A percentile compares a stretch with the other conserved stretches of the same genome.
Conservation (phyloP, 2,113 vertebrate species). For the Nothobranchius furzeri region DNA sequence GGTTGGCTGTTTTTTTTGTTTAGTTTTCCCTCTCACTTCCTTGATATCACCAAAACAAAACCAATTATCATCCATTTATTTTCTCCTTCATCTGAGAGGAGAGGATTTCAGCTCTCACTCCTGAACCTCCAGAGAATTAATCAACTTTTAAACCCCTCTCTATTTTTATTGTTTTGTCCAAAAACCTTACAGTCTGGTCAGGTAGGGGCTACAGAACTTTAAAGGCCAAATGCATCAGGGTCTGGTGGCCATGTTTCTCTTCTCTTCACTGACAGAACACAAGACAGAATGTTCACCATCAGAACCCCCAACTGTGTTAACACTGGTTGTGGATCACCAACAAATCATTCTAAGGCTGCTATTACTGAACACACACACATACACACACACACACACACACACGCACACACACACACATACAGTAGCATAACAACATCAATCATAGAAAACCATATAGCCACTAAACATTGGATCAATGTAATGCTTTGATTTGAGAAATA, state of each 20-base stretch:
- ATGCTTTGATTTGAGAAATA: neutral
- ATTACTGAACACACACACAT: neutral
- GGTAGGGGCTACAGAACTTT: neutral
- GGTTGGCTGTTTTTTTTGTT: neutral
- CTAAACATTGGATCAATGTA: neutral
- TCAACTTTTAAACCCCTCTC: neutral
- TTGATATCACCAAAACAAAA: neutral
- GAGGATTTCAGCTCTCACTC: neutral
- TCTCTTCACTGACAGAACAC: neutral
- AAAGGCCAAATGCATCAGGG: neutral
- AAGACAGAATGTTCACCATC: too few relatives aligned
- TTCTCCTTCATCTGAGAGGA: neutral
- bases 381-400: neutral
- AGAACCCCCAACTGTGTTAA: neutral
- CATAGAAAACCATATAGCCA: neutral
- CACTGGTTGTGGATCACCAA: neutral
- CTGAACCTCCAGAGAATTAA: neutral
- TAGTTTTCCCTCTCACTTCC: too few relatives aligned
- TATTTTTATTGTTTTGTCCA: neutral
- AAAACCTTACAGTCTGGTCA: neutral
- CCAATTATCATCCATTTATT: neutral
- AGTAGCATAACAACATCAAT: neutral
- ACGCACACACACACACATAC: neutral
- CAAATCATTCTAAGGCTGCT: neutral
- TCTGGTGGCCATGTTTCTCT: neutral